Percentiles rank a stretch among this genome's conserved stretches.
phyloP scores from a whole-genome alignment of 2,113 vertebrate genomes.

The Emydura subglobosa region DNA sequence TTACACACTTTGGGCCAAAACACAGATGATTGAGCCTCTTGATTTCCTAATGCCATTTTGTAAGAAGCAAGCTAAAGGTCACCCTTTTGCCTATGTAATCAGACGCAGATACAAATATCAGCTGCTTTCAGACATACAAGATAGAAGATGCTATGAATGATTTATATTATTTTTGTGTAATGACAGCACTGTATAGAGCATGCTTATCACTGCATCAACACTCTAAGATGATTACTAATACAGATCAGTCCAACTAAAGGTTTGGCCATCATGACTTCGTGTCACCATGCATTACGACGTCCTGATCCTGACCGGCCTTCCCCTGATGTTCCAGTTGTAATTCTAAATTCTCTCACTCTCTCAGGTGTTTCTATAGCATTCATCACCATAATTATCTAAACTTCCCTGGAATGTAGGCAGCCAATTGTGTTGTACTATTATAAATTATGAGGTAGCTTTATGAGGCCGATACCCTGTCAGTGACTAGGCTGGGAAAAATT shows the following conservation, averaged over 20 bases:
- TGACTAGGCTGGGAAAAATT: neutral
- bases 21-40: neutral
- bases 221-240: neutral
- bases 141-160: neutral
- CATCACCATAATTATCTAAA: neutral
- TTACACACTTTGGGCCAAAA: neutral
- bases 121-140: neutral
- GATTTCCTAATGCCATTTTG: neutral
- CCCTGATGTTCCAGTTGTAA: neutral
- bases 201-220: neutral
- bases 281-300: accelerated
- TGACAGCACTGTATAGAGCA: neutral
- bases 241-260: neutral
- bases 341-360: neutral
- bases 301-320: slow-evolving; percentile 19
- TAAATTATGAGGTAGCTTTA: neutral
- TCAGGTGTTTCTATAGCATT: neutral
- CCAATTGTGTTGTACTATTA: neutral
- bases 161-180: neutral
- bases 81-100: neutral
- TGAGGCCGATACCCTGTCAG: neutral
- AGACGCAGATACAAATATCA: neutral
- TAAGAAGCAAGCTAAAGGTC: neutral
- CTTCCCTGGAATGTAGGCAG: neutral
- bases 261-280: neutral